Conservation (phyloP, 2,113 vertebrate genomes). For the Poeciliopsis turrubarensis region DNA sequence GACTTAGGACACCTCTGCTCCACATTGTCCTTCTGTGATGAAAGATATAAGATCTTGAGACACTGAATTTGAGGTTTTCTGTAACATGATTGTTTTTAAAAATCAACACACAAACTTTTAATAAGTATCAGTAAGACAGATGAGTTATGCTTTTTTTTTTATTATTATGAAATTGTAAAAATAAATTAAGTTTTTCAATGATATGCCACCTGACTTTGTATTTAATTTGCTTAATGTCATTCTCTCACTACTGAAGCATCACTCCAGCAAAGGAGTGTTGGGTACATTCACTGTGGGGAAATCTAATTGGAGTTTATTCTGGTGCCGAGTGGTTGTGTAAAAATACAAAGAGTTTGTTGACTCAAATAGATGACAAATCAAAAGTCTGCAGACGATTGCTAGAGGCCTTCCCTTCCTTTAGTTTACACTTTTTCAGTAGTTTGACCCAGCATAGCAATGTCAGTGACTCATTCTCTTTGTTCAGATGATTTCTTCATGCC, state of each 20-base stretch:
- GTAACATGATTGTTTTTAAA: neutral
- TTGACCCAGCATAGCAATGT: constrained; percentile 56
- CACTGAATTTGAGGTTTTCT: neutral
- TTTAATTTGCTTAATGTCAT: neutral
- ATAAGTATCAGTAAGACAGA: neutral
- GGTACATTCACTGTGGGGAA: neutral
- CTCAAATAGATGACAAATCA: constrained; percentile 18
- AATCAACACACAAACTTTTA: neutral
- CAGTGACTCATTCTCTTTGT: constrained; percentile 37
- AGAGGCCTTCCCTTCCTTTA: constrained; percentile 1
- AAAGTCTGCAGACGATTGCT: constrained; percentile 19
- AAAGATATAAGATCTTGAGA: neutral
- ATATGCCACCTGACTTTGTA: neutral
- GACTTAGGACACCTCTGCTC: no score
- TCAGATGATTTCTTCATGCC: constrained; percentile 47
- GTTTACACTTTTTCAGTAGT: constrained; percentile 10
- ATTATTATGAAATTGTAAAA: neutral
- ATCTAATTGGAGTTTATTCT: neutral
- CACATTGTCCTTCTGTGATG: neutral
- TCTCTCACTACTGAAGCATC: neutral
- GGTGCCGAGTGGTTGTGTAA: neutral
- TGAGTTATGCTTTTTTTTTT: neutral
- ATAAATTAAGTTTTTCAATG: neutral
- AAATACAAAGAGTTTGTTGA: constrained; percentile 4
- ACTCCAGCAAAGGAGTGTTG: neutral